Base-by-base conservation (phyloP, 2,113 vertebrate genomes). In the Hepsetus odoe region DNA sequence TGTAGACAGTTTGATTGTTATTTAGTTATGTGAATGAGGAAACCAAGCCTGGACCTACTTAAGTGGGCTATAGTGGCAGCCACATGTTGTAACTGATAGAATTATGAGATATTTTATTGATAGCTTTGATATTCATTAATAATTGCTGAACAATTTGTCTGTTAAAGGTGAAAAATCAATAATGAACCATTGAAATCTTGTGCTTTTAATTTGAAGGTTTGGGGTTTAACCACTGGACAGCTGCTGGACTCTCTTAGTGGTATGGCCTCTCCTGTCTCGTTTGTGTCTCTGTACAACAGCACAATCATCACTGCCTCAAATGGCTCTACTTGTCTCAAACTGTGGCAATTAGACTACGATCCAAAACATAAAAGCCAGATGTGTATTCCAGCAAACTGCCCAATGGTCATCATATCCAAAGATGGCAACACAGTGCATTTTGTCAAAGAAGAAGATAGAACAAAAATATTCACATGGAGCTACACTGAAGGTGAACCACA, bases 401-500 rank as follows among this genome's bases (percentile, higher is more conserved):
- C 88, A n/a, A 91, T 92, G 4, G 65, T 85, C 0, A 86, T 88
- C 0, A 13, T 94, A 42, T 90, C 94, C 2, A 89, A 84, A 8
- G 79, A 92, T 0, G 89, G 90, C 0, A 84, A 89, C 40, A 87
- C 75, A 0, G 40, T 94, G 55, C 95, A 90, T 83, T 94, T 93
- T 11, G 89, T 94, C 22, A 89, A 85, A 11, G 76, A 85, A 0
- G 88, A 88, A 35, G 87, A 88, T 24, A 90, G 84, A 58, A 90
- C 71, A 0, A 91, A 94, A 68, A 88, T 95, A 38, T 80, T 89
- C 65, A 75, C 93, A 56, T 96, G 95, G 96, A 91, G 93, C 53
- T 0, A 78, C 65, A 80, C 61, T 24, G 86, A 93, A 90, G 94
- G 95, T 95, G 78, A 87, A 58, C 35, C 67, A 72, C 61, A 40